Conservation (phyloP, 1,140 invertebrate species). For the Drosophila parabipectinata region DNA sequence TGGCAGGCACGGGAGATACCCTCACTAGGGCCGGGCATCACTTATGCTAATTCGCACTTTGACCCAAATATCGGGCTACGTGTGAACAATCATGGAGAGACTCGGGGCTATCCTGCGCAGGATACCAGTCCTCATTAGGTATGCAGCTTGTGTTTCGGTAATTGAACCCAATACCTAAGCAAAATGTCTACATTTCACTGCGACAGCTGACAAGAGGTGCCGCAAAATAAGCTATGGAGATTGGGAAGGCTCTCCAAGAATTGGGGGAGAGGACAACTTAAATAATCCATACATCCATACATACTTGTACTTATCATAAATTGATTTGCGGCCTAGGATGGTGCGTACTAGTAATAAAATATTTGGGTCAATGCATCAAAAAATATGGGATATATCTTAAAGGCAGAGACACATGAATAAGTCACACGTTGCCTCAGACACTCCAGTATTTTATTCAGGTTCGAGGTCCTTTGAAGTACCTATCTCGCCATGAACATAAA, state of each 20-base stretch:
- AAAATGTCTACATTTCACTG: constrained; percentile 53
- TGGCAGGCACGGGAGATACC: constrained; percentile 32
- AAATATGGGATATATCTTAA: constrained; percentile 7
- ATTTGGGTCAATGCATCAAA: constrained; percentile 4
- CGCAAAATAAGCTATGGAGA: constrained; percentile 39
- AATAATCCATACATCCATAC: constrained; percentile 2
- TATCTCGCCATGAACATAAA: constrained; percentile 19
- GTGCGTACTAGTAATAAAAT: not conserved
- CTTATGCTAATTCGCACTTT: constrained; percentile 70
- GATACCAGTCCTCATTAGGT: constrained; percentile 48
- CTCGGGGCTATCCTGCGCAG: constrained; percentile 2
- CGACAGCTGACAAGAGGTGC: constrained; percentile 29
- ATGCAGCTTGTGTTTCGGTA: constrained; percentile 67
- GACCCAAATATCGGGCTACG: constrained; percentile 65
- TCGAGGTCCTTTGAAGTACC: constrained; percentile 33
- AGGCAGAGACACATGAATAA: constrained; percentile 16
- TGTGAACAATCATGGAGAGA: constrained; percentile 37
- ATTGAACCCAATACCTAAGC: constrained; percentile 70
- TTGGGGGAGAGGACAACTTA: constrained; percentile 10
- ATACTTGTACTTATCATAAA: not conserved
- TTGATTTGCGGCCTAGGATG: not conserved
- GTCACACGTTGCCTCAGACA: constrained; percentile 11
- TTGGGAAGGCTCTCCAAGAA: not conserved
- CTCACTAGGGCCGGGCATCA: constrained; percentile 15
- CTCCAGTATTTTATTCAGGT: constrained; percentile 9